Evolutionary conservation across 2,888 invertebrate species (phyloP).

Genomic region (Yponomeuta plumbellus): DNA sequence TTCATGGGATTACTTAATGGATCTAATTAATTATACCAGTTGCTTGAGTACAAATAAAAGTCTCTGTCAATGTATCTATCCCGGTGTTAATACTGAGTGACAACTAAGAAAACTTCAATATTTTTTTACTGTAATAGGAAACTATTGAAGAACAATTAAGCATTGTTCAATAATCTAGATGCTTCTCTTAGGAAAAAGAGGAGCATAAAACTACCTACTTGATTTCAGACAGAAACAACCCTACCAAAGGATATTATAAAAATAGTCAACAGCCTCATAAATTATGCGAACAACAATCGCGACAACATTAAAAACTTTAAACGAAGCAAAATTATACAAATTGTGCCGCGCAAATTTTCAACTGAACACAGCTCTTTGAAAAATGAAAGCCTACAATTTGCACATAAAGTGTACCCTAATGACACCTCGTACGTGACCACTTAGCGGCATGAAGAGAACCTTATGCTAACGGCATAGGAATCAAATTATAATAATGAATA

Average conservation of each 20-base stretch:
- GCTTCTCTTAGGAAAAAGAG: background rate
- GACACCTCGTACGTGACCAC: conserved; percentile 69
- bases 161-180: background rate
- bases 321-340: conserved; percentile 62
- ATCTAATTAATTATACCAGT: background rate
- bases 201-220: background rate
- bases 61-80: no score
- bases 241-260: background rate
- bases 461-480: conserved; percentile 13
- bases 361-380: conserved; percentile 53
- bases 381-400: conserved; percentile 74
- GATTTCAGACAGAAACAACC: background rate
- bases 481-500: conserved; percentile 32
- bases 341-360: conserved; percentile 22
- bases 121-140: background rate
- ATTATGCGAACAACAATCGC: conserved; percentile 28
- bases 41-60: background rate
- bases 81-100: no score
- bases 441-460: conserved; percentile 58
- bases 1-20: background rate
- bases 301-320: conserved; percentile 54
- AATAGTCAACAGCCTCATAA: background rate
- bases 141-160: background rate
- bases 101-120: no score
- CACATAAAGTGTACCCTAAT: conserved; percentile 76